Evolutionary conservation across 2,797 vertebrate genomes (phyloP), one percentile per base, ranked within the genome.

Genomic region (Craterocephalus amniculus): DNA sequence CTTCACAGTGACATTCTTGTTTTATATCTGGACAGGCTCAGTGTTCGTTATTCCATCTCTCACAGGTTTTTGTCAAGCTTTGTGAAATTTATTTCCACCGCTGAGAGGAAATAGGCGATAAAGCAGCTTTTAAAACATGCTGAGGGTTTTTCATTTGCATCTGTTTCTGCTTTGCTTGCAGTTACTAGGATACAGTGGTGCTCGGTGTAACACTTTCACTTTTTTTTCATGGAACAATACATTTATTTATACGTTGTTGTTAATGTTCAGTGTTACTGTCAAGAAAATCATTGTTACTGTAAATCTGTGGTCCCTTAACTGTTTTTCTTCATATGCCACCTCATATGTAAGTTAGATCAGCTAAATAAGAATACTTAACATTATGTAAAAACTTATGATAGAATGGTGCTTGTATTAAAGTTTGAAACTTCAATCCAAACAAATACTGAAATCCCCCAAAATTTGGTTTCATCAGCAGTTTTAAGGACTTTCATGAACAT

Each of bases 1-100:
- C 76, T 80, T 76, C 57, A 68, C 79, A 57, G 79, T 81, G 81
- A 88, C 85, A 61, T 85, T 87, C 80, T 73, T 67, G 36, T 70
- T 84, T 85, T 56, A 78, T 80, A 82, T 87, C 89, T 87, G 88
- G 79, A 81, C 71, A 76, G 67, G 36, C 78, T 88, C 83, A 67
- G 2, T 29, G 38, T 76, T 65, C 61, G 54, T 66, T 52, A 77
- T 58, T 52, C 61, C 73, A 64, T 74, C 18, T 63, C 57, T 88
- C 71, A 84, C 68, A 40, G 72, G 67, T 75, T 86, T 48, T 78
- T 80, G 83, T 87, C 72, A 79, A 74, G 63, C 74, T 64, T 26
- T 4, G 67, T 26, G 40, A 67, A 81, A 84, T 83, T 80, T 81
- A 83, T 68, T 29, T 71, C 55, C 69, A 55, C 38, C 1, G 36